Conservation (phyloP, 1,140 invertebrate genomes). For the Caenorhabditis remanei region DNA sequence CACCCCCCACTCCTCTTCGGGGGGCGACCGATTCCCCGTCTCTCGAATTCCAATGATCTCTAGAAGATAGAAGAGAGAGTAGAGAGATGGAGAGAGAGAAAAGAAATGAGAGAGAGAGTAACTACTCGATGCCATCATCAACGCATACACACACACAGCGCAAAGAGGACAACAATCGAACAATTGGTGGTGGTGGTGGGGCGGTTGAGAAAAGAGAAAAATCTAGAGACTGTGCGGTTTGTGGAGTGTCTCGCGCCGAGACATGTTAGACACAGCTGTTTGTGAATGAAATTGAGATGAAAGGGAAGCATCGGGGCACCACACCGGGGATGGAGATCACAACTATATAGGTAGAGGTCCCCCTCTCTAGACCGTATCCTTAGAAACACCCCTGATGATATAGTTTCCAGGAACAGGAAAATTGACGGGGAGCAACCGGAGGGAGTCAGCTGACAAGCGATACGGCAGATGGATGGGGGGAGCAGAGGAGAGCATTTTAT, state of each 20-base stretch:
- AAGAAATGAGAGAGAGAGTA: conserved; percentile 11
- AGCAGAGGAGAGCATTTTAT: background rate
- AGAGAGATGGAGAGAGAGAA: background rate
- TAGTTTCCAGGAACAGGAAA: background rate
- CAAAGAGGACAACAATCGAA: conserved; percentile 47
- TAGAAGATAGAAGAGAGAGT: background rate
- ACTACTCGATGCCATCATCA: conserved; percentile 40
- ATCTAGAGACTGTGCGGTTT: background rate
- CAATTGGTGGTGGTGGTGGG: conserved; percentile 10
- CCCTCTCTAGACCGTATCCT: no score
- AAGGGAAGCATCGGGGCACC: no score
- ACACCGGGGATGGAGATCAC: no score
- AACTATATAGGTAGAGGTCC: no score
- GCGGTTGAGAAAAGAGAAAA: background rate
- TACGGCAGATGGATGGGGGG: no score
- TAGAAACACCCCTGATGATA: no score
- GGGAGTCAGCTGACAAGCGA: conserved; percentile 2
- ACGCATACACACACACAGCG: conserved; percentile 43
- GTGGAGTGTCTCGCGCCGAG: background rate
- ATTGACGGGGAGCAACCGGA: background rate
- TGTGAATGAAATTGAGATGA: conserved; percentile 31
- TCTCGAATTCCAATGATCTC: background rate
- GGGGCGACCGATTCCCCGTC: background rate
- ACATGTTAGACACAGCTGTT: conserved; percentile 37
- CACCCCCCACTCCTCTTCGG: background rate